These are phyloP conservation scores for Megaptera novaeangliae DNA, from an alignment of 2,113 vertebrate species.

Conservation along the genomic window DNA sequence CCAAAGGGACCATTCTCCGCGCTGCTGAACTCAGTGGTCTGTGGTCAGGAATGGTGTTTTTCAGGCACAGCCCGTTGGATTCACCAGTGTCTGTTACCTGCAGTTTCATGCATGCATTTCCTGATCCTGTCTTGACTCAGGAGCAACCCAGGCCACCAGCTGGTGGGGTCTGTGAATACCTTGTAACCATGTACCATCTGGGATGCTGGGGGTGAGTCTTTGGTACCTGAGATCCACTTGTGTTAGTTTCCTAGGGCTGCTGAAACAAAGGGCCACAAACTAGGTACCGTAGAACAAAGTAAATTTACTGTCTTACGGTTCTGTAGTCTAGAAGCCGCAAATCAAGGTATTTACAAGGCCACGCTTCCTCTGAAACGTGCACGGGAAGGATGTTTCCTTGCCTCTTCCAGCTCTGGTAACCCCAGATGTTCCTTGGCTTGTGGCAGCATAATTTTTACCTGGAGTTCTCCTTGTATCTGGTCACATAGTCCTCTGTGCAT, in stretches of 20 bases:
- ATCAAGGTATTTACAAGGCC: neutral
- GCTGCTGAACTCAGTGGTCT: neutral
- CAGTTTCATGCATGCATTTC: neutral
- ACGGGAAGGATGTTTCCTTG: neutral
- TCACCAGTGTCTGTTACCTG: neutral
- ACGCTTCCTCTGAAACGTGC: neutral
- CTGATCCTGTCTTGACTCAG: neutral
- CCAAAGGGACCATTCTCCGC: fast-evolving
- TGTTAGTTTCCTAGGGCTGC: neutral
- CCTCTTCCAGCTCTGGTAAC: neutral
- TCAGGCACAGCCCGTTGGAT: fast-evolving
- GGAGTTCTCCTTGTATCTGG: neutral
- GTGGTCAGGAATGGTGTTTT: neutral
- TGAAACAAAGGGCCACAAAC: neutral
- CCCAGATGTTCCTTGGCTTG: neutral
- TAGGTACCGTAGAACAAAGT: neutral
- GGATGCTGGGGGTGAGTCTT: neutral
- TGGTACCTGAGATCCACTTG: neutral
- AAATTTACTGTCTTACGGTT: neutral
- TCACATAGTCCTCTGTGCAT: neutral
- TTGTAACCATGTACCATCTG: neutral
- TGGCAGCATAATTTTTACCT: fast-evolving
- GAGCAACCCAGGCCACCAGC: neutral
- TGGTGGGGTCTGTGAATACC: neutral
- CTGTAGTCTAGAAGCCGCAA: neutral